phyloP scores from a whole-genome alignment of 1,140 invertebrate genomes.

The Physella acuta region DNA sequence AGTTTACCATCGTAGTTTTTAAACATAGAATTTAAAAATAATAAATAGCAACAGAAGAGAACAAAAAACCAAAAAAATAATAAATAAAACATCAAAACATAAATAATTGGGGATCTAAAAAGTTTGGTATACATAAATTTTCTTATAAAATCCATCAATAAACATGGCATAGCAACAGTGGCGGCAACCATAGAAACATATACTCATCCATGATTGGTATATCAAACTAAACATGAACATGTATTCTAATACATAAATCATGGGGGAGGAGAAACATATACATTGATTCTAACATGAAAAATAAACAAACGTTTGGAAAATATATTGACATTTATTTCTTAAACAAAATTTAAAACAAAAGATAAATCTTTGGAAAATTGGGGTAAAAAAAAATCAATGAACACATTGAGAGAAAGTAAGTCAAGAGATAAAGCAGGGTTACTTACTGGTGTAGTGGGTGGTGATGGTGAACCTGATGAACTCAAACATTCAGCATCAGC shows the following conservation, averaged over 20 bases:
- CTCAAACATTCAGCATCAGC: background rate
- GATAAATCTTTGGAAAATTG: background rate
- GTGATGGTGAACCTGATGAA: background rate
- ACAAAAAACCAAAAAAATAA: background rate
- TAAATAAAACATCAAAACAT: background rate
- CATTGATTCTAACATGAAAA: no score
- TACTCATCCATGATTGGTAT: background rate
- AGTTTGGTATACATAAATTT: background rate
- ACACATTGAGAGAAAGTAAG: no score
- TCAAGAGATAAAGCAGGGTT: no score
- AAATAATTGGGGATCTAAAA: background rate
- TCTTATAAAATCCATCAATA: background rate
- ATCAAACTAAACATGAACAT: background rate
- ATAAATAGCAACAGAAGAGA: background rate
- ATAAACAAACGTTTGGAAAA: background rate
- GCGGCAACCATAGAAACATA: background rate
- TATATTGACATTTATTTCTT: background rate
- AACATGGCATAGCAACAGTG: background rate
- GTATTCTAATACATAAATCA: background rate
- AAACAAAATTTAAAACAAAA: background rate
- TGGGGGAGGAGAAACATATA: no score
- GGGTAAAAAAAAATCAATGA: no score
- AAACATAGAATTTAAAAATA: background rate
- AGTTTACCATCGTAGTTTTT: background rate
- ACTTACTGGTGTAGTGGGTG: slow-evolving; percentile 1